Evolutionary conservation across 64 coral and sea anemone species (phyloP).

Genomic region (Trachythela sp.): DNA sequence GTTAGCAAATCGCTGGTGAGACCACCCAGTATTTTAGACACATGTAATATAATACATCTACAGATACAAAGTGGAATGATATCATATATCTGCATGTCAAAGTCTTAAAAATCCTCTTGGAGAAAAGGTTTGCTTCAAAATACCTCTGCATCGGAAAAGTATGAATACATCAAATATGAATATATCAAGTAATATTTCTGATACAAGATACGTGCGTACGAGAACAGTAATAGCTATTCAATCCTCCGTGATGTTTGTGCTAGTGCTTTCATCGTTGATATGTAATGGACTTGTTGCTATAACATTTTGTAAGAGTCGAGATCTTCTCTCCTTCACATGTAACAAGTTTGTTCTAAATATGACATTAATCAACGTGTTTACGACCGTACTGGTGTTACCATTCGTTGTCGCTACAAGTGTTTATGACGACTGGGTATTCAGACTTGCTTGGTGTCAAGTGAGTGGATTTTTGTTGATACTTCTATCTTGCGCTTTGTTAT

Average conservation of each 20-base stretch:
- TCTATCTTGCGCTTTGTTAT: conserved; percentile 51
- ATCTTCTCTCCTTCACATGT: conserved; percentile 64
- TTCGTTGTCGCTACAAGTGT: conserved; percentile 67
- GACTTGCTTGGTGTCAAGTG: conserved; percentile 63
- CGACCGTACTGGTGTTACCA: conserved; percentile 65
- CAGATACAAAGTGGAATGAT: too few species aligned
- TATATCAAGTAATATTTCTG: neutral
- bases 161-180: neutral
- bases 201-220: neutral
- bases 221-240: neutral
- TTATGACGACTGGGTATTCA: conserved; percentile 61
- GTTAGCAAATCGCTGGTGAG: neutral
- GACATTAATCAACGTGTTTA: conserved; percentile 54
- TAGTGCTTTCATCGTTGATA: conserved; percentile 62
- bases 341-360: conserved; percentile 90
- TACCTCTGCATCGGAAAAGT: neutral
- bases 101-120: neutral
- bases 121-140: neutral
- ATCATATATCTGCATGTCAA: too few species aligned
- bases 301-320: conserved; percentile 54
- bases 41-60: too few species aligned
- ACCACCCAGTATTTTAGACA: too few species aligned
- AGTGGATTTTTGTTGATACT: conserved; percentile 73
- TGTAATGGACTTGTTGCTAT: conserved; percentile 70
- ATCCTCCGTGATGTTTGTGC: conserved; percentile 49